Conservation (phyloP, 2,888 invertebrate species). For the Acholoe squamosa region DNA sequence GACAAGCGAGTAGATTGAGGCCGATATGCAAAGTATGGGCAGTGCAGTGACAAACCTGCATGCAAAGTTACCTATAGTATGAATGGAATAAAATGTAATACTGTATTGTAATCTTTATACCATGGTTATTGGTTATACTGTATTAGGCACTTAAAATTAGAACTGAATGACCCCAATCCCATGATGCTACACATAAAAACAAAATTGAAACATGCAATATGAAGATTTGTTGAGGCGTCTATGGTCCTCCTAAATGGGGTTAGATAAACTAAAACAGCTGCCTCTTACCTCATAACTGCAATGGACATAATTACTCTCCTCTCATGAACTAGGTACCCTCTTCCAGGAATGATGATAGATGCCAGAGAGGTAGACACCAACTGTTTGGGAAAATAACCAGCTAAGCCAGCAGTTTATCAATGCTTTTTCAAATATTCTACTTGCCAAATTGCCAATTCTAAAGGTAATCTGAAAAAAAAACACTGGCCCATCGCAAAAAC, state of each 20-base stretch:
- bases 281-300: too few relatives aligned
- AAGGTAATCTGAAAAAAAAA: background rate
- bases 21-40: constrained; percentile 73
- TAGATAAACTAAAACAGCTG: background rate
- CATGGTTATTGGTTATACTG: background rate
- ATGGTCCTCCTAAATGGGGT: background rate
- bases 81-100: background rate
- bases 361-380: too few relatives aligned
- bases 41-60: constrained; percentile 70
- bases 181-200: background rate
- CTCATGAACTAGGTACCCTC: too few relatives aligned
- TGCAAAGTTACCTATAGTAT: constrained; percentile 60
- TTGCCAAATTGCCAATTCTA: background rate
- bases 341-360: too few relatives aligned
- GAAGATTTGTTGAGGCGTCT: background rate
- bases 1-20: constrained; percentile 73
- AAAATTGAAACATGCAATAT: background rate
- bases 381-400: too few relatives aligned
- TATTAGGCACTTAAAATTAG: background rate
- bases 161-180: background rate
- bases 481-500: background rate
- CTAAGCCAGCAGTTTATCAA: background rate
- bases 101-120: background rate
- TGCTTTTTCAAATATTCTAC: background rate
- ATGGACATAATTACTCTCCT: too few relatives aligned